Conservation (phyloP, 2,797 vertebrate species). For the Pangasius djambal region DNA sequence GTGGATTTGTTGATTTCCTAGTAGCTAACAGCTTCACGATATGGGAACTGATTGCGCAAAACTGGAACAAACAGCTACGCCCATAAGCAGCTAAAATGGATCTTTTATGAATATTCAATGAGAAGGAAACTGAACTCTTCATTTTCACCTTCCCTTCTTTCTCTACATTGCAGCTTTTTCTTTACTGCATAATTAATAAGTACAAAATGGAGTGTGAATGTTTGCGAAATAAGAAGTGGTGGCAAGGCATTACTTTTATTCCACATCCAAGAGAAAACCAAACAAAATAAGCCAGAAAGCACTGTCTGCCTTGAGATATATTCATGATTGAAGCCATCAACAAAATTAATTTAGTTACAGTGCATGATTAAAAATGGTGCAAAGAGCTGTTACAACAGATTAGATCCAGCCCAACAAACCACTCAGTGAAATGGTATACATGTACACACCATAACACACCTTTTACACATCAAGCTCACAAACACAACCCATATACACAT, state of each 20-base stretch:
- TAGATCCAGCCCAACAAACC: background rate
- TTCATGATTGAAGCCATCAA: background rate
- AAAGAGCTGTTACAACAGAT: background rate
- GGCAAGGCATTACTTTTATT: conserved; percentile 61
- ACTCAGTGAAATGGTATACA: background rate
- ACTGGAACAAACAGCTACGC: conserved; percentile 85
- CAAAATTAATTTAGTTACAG: conserved; percentile 14
- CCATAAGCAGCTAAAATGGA: conserved; percentile 81
- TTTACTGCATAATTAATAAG: conserved; percentile 89
- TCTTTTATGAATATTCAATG: conserved; percentile 89
- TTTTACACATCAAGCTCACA: background rate
- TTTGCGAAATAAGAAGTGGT: conserved; percentile 77
- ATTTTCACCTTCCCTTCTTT: conserved; percentile 86
- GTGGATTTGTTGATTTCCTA: conserved; percentile 71
- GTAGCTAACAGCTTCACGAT: conserved; percentile 74
- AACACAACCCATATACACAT: conserved; percentile 50
- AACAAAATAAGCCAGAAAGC: conserved; percentile 55
- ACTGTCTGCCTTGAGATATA: background rate
- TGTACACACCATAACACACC: conserved; percentile 12
- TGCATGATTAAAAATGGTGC: background rate
- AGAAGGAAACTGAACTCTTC: conserved; percentile 75
- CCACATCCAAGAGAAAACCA: conserved; percentile 57
- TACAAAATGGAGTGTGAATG: conserved; percentile 80
- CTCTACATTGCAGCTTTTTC: conserved; percentile 84
- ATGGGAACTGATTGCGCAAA: conserved; percentile 77